Percentiles rank a stretch among this genome's conserved stretches.
These are phyloP conservation scores for Coelogynopora nodosa DNA, from an alignment of 2,888 invertebrate species.

Conservation along the genomic window DNA sequence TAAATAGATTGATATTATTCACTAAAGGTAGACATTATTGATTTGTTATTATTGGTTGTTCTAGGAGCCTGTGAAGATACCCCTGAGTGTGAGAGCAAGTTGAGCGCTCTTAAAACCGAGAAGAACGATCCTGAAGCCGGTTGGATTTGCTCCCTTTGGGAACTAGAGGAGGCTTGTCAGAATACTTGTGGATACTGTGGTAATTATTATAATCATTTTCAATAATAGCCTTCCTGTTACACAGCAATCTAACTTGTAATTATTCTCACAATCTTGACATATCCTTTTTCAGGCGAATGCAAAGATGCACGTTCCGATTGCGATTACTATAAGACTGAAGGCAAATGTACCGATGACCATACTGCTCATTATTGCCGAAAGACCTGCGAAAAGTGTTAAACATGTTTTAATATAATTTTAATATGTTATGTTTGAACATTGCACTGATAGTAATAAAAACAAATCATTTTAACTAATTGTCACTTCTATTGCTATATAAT, in stretches of 20 bases:
- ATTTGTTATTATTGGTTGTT: no score
- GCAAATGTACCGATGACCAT: neutral
- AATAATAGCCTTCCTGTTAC: no score
- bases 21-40: no score
- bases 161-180: neutral
- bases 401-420: neutral
- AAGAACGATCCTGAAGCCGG: neutral
- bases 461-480: no score
- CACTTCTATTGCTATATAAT: no score
- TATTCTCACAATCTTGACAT: no score
- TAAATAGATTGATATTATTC: no score
- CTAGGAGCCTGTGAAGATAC: neutral
- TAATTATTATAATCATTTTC: neutral
- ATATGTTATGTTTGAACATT: neutral
- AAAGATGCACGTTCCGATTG: neutral
- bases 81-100: neutral
- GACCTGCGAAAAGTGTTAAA: neutral
- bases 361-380: neutral
- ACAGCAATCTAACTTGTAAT: no score
- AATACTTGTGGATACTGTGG: constrained; percentile 2
- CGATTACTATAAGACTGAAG: neutral
- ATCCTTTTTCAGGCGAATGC: neutral
- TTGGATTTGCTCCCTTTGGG: neutral
- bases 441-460: neutral
- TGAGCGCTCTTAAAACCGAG: neutral